Percentiles rank a stretch among this genome's conserved stretches.
Conservation (phyloP, 2,888 invertebrate species). For the Trypoxylon attenuatum region DNA sequence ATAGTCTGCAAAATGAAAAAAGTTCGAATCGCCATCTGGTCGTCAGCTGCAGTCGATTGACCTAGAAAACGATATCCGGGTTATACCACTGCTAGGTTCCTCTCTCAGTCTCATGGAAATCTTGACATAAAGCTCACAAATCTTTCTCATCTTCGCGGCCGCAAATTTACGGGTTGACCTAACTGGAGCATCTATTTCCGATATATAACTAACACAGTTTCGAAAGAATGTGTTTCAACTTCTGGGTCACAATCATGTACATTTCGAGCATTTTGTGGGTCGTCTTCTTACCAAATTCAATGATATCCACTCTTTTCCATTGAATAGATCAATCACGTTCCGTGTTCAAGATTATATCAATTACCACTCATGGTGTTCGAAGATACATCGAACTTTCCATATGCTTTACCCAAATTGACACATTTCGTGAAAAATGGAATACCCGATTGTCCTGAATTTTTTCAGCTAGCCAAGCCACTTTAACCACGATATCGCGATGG, state of each 20-base stretch:
- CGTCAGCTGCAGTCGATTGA: neutral
- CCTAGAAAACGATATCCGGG: neutral
- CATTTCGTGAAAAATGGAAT: too few relatives aligned
- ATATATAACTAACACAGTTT: slow-evolving; percentile 3
- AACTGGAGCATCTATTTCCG: slow-evolving; percentile 21
- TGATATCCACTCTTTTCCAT: too few relatives aligned
- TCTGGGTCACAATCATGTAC: slow-evolving; percentile 3
- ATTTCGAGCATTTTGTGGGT: too few relatives aligned
- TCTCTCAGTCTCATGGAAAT: neutral
- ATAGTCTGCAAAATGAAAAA: neutral
- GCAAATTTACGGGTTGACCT: slow-evolving; percentile 11
- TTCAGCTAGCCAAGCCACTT: too few relatives aligned
- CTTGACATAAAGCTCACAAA: neutral
- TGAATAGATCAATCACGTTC: too few relatives aligned
- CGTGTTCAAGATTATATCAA: too few relatives aligned
- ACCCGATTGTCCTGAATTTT: too few relatives aligned
- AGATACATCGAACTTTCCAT: too few relatives aligned
- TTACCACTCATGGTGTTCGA: too few relatives aligned
- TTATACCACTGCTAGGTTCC: neutral
- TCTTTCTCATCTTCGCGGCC: neutral
- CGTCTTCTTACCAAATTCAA: too few relatives aligned
- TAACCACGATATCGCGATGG: too few relatives aligned
- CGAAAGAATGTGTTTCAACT: neutral
- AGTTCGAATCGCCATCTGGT: neutral
- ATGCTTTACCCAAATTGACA: too few relatives aligned